A percentile compares a stretch with the other conserved stretches of the same genome.
phyloP scores from a whole-genome alignment of 2,113 vertebrate genomes.

The Columba livia region DNA sequence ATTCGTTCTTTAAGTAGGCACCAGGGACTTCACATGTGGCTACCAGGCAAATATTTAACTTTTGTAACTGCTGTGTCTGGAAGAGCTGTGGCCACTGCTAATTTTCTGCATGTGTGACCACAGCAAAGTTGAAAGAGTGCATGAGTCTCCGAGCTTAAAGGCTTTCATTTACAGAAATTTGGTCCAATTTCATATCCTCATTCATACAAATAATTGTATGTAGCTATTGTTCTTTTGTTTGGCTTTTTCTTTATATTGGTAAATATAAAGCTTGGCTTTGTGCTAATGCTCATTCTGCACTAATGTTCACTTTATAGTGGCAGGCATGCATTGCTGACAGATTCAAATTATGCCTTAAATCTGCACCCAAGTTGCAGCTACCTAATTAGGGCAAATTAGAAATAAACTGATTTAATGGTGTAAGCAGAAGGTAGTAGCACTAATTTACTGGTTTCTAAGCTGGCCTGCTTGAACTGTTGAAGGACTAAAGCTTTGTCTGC shows the following conservation, averaged over 20 bases:
- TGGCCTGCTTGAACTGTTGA: neutral
- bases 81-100: neutral
- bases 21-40: neutral
- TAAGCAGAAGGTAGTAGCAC: neutral
- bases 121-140: slow-evolving; percentile 1
- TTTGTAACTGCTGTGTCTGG: neutral
- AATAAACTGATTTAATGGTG: neutral
- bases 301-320: neutral
- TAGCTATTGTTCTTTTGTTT: slow-evolving; percentile 27
- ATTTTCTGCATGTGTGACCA: slow-evolving; percentile 15
- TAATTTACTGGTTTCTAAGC: neutral
- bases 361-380: neutral
- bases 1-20: neutral
- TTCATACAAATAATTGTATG: neutral
- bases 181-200: slow-evolving; percentile 6
- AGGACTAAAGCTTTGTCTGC: neutral
- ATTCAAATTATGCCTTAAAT: neutral
- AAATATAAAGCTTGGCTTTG: neutral
- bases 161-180: neutral
- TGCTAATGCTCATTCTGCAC: neutral
- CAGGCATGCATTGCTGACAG: neutral
- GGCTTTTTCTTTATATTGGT: neutral
- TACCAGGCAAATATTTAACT: neutral
- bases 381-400: neutral
- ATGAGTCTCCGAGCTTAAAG: neutral